Conservation (phyloP, 2,797 vertebrate species). For the Zonotrichia albicollis region DNA sequence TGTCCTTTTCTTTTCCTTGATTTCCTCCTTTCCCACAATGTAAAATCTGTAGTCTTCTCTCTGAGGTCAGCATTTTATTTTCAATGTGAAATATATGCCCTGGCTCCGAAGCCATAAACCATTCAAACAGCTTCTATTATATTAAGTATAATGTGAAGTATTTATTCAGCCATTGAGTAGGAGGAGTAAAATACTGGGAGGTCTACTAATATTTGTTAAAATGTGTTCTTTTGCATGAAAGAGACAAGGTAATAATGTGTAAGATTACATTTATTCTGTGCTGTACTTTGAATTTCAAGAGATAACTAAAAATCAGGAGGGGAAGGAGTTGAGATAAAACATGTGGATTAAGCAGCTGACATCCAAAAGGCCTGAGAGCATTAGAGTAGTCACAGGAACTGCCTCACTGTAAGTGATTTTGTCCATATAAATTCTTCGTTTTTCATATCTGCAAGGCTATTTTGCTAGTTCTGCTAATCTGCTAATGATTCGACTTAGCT, state of each 20-base stretch:
- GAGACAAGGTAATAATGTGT: neutral
- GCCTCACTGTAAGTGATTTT: neutral
- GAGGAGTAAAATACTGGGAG: neutral
- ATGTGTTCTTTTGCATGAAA: neutral
- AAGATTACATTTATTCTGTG: neutral
- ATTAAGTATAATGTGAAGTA: neutral
- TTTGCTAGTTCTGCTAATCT: neutral
- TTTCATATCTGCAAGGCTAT: neutral
- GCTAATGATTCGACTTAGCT: neutral
- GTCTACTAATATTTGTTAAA: neutral
- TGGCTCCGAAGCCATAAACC: neutral
- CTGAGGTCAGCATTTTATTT: conserved; percentile 25
- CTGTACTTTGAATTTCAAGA: neutral
- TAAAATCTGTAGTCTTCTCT: neutral
- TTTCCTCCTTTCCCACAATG: neutral
- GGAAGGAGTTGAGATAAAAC: neutral
- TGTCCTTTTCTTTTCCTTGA: conserved; percentile 19
- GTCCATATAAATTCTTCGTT: neutral
- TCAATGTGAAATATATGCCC: neutral
- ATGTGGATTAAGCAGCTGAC: neutral
- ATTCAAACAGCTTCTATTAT: neutral
- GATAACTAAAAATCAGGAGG: neutral
- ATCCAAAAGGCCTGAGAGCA: neutral
- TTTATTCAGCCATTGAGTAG: neutral
- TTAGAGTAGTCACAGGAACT: neutral